Conservation (phyloP, 2,113 vertebrate species). For the Ophthalmolycus amberensis region DNA sequence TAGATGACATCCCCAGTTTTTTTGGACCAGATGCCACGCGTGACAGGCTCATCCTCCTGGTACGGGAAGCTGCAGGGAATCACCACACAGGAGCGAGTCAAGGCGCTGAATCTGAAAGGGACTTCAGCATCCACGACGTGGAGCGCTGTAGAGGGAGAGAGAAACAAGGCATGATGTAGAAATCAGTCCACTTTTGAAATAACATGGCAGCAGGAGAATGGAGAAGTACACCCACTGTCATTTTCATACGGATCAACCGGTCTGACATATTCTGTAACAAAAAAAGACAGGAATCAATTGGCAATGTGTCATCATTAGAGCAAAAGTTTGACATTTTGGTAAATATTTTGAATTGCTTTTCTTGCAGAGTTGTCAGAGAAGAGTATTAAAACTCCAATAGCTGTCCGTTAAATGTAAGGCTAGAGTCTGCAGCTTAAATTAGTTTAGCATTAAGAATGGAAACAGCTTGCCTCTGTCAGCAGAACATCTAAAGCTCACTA, state of each 20-base stretch:
- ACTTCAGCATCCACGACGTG: constrained; percentile 51
- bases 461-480: too few species aligned
- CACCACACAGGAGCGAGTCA: constrained; percentile 74
- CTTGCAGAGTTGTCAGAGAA: not conserved
- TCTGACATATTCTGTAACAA: constrained; percentile 51
- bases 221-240: constrained; percentile 28
- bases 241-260: constrained; percentile 12
- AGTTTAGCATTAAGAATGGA: too few species aligned
- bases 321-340: not conserved
- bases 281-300: not conserved
- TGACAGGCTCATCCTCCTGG: not conserved
- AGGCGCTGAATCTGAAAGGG: constrained; percentile 58
- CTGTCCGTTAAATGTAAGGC: too few species aligned
- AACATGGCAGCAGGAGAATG: not conserved
- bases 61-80: constrained; percentile 73
- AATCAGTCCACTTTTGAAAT: not conserved
- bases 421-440: too few species aligned
- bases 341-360: not conserved
- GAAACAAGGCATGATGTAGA: not conserved
- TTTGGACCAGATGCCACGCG: constrained; percentile 64
- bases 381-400: not conserved
- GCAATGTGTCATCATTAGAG: not conserved
- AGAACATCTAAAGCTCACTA: too few species aligned
- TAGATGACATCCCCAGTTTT: constrained; percentile 41
- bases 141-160: constrained; percentile 21